Conservation (phyloP, 1,140 invertebrate species). For the Pogonomyrmex barbatus region DNA sequence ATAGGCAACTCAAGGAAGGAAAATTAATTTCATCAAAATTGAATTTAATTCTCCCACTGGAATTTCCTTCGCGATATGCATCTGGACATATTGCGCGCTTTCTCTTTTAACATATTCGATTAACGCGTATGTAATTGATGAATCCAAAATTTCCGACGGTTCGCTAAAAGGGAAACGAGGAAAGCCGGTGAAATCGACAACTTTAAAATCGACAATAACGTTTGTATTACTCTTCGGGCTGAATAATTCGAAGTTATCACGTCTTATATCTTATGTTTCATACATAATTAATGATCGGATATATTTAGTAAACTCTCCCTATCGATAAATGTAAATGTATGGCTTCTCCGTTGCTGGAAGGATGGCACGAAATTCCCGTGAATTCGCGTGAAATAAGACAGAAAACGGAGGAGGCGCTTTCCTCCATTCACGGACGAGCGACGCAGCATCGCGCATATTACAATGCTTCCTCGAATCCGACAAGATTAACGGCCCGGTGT, state of each 20-base stretch:
- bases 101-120: constrained; percentile 43
- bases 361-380: not conserved
- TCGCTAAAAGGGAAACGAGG: constrained; percentile 10
- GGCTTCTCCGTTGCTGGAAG: not conserved
- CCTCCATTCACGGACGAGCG: constrained; percentile 58
- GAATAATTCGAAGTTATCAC: not conserved
- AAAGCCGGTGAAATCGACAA: constrained; percentile 31
- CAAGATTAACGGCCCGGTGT: constrained; percentile 64
- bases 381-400: constrained; percentile 30
- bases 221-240: not conserved
- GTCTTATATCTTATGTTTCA: not conserved
- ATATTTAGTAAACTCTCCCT: not conserved
- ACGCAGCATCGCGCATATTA: constrained; percentile 35
- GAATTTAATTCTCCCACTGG: not conserved
- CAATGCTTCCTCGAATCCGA: constrained; percentile 64
- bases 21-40: constrained; percentile 4
- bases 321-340: not conserved
- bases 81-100: not conserved
- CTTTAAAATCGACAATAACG: not conserved
- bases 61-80: not conserved
- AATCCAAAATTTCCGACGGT: constrained; percentile 37
- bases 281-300: not conserved
- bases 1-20: not conserved
- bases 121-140: constrained; percentile 29
- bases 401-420: constrained; percentile 63